phyloP scores from a whole-genome alignment of 2,113 vertebrate species.

The Vulpes lagopus region DNA sequence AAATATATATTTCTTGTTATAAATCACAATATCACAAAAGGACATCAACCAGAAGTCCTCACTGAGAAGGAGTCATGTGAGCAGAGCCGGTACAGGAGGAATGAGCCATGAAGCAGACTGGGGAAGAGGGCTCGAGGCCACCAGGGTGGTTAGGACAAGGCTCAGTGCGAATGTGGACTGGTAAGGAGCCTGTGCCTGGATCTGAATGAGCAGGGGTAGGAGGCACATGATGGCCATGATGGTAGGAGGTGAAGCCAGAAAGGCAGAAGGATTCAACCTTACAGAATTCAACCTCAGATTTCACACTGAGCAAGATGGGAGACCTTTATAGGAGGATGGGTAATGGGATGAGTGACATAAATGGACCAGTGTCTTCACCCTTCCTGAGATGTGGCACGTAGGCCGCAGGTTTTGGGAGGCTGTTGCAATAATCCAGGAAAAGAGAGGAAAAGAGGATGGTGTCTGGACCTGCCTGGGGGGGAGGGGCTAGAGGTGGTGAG shows the following conservation, averaged over 20 bases:
- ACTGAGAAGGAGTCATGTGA: neutral
- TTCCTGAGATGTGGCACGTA: accelerated
- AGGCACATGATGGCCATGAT: no score
- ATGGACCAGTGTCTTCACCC: neutral
- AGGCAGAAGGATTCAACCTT: neutral
- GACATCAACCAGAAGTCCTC: neutral
- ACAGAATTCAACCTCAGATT: no score
- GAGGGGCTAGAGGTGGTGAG: neutral
- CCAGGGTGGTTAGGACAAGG: neutral
- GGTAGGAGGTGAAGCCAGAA: neutral
- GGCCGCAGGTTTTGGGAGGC: neutral
- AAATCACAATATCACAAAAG: neutral
- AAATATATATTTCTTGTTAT: neutral
- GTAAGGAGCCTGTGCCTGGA: no score
- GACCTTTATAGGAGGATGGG: neutral
- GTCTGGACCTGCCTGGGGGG: neutral
- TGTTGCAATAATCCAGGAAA: neutral
- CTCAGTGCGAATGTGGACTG: accelerated
- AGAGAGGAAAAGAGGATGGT: neutral
- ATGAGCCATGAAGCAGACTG: neutral
- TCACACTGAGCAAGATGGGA: neutral
- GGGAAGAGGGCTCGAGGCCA: neutral
- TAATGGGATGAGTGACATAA: neutral
- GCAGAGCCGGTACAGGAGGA: neutral
- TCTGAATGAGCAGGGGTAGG: neutral